Base-by-base conservation (phyloP, 2,888 invertebrate species). In the Punctoribates punctum region DNA sequence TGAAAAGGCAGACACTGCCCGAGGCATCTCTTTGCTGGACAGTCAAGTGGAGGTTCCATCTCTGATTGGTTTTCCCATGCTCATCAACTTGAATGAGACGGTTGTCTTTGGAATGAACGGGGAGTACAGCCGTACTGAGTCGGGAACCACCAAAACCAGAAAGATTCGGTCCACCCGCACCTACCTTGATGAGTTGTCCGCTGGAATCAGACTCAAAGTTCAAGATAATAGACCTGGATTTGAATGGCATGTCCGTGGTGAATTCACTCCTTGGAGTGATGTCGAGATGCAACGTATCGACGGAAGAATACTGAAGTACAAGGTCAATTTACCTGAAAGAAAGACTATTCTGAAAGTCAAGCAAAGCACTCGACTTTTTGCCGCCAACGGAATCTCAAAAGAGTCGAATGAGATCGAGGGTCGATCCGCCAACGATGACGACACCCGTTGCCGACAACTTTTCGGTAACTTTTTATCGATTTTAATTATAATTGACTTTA, bases 21-120 rank as follows among this genome's bases (percentile, higher is more conserved):
- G 70, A 9, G 72, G 46, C 1, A 8, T n/a, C n/a, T 4, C 48
- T 1, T 38, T 48, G 4, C n/a, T 75, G 17, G 75, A 75, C n/a
- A 29, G 23, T 13, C 15, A 72, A 38, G 46, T 75, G 0, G 72
- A 72, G 13, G 73, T 75, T 17, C 75, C 75, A 0, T 29, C 72
- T 20, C n/a, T 75, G 0, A 34, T 46, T 15, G 75, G 75, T 23
- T 34, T 75, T 34, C 75, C 75, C 23, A 51, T 75, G 72, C 23
- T 72, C 13, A 38, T 72, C 9, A 42, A 75, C 13, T 38, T 75
- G 5, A 46, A 34, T 29, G 54, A 72, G 27, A 27, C 29, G 25
- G 8, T 46, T 1, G 25, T 75, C 2, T 5, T 51, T 8, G 54
- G 17, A 13, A 11, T 4, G 15, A 46, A 75, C 23, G 75, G 48